These are phyloP conservation scores for Ptycholaimellus sp. DNA, from an alignment of 2,888 invertebrate genomes.

Conservation along the genomic window DNA sequence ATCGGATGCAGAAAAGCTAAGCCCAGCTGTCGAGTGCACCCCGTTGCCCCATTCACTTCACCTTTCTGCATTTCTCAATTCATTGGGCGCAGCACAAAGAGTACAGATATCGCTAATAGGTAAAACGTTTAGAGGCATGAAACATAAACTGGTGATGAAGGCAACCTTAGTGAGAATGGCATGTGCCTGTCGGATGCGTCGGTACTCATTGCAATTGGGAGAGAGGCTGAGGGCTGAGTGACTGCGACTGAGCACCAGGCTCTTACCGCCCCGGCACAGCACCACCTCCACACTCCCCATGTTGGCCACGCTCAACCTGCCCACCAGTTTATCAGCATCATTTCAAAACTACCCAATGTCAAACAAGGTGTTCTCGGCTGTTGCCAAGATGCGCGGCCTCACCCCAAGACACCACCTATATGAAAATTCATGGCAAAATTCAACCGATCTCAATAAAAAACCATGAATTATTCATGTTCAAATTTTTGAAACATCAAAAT, in stretches of 20 bases:
- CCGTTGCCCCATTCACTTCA: slow-evolving; percentile 26
- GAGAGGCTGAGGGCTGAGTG: slow-evolving; percentile 11
- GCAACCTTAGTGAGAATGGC: slow-evolving; percentile 28
- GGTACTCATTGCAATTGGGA: slow-evolving; percentile 23
- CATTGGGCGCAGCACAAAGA: too few species aligned
- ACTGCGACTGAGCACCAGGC: slow-evolving; percentile 9
- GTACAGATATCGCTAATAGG: too few species aligned
- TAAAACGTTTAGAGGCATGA: slow-evolving; percentile 1
- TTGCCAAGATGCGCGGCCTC: too few species aligned
- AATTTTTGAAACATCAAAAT: too few species aligned
- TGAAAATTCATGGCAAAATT: too few species aligned
- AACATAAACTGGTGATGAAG: neutral
- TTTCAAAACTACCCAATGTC: too few species aligned
- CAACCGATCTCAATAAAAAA: too few species aligned
- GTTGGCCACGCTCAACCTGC: slow-evolving; percentile 18
- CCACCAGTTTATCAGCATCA: too few species aligned
- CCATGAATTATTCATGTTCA: too few species aligned
- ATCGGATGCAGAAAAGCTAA: slow-evolving; percentile 27
- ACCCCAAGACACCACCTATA: too few species aligned
- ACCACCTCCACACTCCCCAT: slow-evolving; percentile 27
- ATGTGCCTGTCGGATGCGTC: slow-evolving; percentile 23
- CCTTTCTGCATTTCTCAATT: slow-evolving; percentile 27
- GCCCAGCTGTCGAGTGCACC: slow-evolving; percentile 26
- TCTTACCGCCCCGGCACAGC: slow-evolving; percentile 23
- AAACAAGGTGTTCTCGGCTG: too few species aligned